Conservation (phyloP, 2,888 invertebrate genomes). For the Andrena minutula region DNA sequence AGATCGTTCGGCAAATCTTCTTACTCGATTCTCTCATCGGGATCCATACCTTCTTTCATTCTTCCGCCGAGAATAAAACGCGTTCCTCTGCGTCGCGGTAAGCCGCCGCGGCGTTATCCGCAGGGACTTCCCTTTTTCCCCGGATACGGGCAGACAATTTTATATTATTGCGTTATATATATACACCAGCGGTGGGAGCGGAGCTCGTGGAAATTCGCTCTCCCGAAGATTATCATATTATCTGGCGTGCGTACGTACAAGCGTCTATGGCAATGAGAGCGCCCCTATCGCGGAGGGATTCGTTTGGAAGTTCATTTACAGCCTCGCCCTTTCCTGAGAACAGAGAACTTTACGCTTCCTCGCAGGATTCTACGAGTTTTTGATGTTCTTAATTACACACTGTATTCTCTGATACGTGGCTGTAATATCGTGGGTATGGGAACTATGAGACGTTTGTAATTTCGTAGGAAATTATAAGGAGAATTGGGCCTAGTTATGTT, state of each 20-base stretch:
- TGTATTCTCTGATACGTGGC: not conserved
- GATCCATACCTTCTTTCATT: conserved; percentile 59
- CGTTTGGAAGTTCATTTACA: conserved; percentile 26
- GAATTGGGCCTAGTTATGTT: too few relatives aligned
- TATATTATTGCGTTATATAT: conserved; percentile 70
- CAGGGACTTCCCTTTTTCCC: conserved; percentile 59
- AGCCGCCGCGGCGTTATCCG: conserved; percentile 64
- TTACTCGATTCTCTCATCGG: conserved; percentile 66
- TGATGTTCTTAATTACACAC: not conserved
- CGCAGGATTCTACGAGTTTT: not conserved
- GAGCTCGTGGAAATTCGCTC: conserved; percentile 63
- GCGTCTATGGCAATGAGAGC: conserved; percentile 30
- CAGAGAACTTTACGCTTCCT: not conserved
- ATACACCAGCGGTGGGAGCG: conserved; percentile 24
- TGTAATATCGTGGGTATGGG: not conserved
- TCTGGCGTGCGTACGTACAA: conserved; percentile 54
- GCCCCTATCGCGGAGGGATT: conserved; percentile 8
- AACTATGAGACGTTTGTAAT: too few relatives aligned
- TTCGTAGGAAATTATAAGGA: too few relatives aligned
- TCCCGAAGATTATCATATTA: conserved; percentile 67
- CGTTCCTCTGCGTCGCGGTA: conserved; percentile 58
- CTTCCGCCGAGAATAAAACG: conserved; percentile 65
- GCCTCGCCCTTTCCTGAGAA: not conserved
- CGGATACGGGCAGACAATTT: conserved; percentile 64
- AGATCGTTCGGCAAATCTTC: conserved; percentile 66